Percentiles rank a stretch among this genome's conserved stretches.
Conservation (phyloP, 2,888 invertebrate species). For the Sesamia inferens region DNA sequence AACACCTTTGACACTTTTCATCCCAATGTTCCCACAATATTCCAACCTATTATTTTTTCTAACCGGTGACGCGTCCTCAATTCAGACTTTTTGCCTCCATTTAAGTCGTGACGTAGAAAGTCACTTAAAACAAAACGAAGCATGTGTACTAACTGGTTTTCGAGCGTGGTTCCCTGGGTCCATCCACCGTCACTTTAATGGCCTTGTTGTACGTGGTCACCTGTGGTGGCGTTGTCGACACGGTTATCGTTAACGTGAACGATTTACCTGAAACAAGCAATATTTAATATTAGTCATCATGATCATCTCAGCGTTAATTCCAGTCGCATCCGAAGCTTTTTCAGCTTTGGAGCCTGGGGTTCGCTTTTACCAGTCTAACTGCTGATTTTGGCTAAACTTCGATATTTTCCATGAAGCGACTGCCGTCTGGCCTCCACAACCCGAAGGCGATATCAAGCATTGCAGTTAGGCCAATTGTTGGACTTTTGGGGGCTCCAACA, state of each 20-base stretch:
- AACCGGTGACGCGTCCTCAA: neutral
- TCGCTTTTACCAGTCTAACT: no score
- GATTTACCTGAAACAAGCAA: conserved; percentile 95
- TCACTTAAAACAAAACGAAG: conserved; percentile 3
- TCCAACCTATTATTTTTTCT: neutral
- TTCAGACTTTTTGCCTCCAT: neutral
- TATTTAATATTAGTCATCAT: conserved; percentile 4
- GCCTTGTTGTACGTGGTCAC: conserved; percentile 98
- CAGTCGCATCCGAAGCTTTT: no score
- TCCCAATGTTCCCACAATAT: no score
- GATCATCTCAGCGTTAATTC: no score
- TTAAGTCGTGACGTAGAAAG: neutral
- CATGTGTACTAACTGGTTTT: conserved; percentile 92
- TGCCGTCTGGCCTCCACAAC: no score
- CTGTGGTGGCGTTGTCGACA: conserved; percentile 98
- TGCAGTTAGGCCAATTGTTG: no score
- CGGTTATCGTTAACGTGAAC: conserved; percentile 98
- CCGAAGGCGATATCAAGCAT: no score
- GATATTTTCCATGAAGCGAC: no score
- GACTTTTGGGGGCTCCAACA: no score
- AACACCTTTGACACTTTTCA: no score
- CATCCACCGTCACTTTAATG: conserved; percentile 99
- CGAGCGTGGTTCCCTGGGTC: conserved; percentile 98
- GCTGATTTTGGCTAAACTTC: no score
- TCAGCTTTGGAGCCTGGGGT: no score